A percentile compares a stretch with the other conserved stretches of the same genome.
These are phyloP conservation scores for Burhinus bistriatus DNA, from an alignment of 2,113 vertebrate species.

Conservation along the genomic window DNA sequence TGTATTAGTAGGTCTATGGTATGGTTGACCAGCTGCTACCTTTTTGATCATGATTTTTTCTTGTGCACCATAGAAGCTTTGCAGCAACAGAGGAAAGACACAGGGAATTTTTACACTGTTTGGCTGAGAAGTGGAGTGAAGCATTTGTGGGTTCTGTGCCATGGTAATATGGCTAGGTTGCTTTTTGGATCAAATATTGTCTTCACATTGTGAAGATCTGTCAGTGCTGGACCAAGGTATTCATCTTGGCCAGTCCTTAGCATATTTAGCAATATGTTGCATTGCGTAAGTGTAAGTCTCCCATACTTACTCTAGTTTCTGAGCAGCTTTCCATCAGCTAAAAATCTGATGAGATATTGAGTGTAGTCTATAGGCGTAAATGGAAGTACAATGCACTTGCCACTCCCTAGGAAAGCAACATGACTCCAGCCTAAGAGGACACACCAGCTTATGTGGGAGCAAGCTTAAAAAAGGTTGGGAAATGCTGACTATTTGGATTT, in stretches of 20 bases:
- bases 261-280: not conserved
- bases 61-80: not conserved
- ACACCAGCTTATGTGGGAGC: not conserved
- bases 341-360: not conserved
- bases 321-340: not conserved
- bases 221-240: not conserved
- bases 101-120: not conserved
- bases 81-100: not conserved
- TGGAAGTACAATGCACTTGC: not conserved
- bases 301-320: not conserved
- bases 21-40: not conserved
- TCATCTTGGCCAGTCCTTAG: not conserved
- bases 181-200: not conserved
- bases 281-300: not conserved
- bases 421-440: not conserved
- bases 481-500: conserved; percentile 9
- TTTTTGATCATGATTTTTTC: not conserved
- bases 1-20: not conserved
- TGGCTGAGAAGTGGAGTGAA: not conserved
- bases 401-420: not conserved
- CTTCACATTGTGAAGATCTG: not conserved
- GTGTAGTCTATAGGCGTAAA: not conserved
- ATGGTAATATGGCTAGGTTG: not conserved
- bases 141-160: not conserved
- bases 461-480: not conserved